These are phyloP conservation scores for Hipparchia semele DNA, from an alignment of 2,888 invertebrate genomes.

Conservation along the genomic window DNA sequence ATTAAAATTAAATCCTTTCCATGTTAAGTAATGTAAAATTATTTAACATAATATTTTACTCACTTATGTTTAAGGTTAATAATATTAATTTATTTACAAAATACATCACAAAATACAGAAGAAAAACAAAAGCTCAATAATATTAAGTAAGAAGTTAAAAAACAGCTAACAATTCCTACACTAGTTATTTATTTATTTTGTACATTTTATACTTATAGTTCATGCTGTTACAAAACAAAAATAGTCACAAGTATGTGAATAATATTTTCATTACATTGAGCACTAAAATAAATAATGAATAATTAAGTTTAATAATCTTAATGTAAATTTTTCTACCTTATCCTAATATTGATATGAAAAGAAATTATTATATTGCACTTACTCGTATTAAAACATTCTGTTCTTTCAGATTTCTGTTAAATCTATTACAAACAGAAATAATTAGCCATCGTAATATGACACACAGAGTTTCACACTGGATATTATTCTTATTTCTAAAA, in stretches of 20 bases:
- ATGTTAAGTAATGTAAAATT: conserved; percentile 7
- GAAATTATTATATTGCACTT: conserved; percentile 35
- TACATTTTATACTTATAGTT: conserved; percentile 1
- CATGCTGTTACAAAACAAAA: conserved; percentile 2
- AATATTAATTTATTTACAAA: conserved; percentile 17
- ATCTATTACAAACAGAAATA: conserved; percentile 2
- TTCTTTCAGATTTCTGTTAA: background rate
- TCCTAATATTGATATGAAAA: conserved; percentile 27
- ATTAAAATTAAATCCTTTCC: conserved; percentile 15
- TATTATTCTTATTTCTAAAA: no score
- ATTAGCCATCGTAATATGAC: background rate
- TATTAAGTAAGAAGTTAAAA: background rate
- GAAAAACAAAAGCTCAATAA: conserved; percentile 5
- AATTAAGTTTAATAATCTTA: conserved; percentile 19
- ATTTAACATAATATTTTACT: background rate
- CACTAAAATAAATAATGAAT: conserved; percentile 34
- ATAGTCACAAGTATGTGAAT: conserved; percentile 16
- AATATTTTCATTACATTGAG: conserved; percentile 10
- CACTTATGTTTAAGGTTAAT: background rate
- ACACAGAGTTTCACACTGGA: background rate
- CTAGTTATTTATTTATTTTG: background rate
- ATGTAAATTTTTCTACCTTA: conserved; percentile 29
- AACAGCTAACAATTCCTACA: background rate
- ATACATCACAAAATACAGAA: background rate
- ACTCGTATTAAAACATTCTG: conserved; percentile 2